phyloP scores from a whole-genome alignment of 2,113 vertebrate genomes.

The Hymenochirus boettgeri region DNA sequence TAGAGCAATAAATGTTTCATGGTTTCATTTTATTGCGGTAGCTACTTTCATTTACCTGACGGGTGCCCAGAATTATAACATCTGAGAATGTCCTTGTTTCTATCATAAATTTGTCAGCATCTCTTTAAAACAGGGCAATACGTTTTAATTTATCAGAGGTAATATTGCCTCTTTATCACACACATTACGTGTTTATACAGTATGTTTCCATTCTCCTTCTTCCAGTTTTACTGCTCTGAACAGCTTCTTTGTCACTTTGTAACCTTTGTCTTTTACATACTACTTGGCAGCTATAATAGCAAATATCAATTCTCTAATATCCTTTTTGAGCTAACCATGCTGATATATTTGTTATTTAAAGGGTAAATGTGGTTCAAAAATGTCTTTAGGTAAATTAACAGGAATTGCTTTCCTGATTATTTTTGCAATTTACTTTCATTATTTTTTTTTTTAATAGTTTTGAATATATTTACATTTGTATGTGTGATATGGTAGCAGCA shows the following conservation, averaged over 20 bases:
- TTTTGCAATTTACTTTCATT: too few species aligned
- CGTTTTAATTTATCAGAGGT: slow-evolving; percentile 37
- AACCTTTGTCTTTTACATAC: slow-evolving; percentile 7
- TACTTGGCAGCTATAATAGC: slow-evolving; percentile 9
- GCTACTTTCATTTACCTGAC: slow-evolving; percentile 23
- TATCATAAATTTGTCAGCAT: slow-evolving; percentile 35
- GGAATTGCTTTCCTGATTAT: too few species aligned
- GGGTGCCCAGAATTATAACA: slow-evolving; percentile 28
- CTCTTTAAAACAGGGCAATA: slow-evolving; percentile 22
- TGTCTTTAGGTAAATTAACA: too few species aligned
- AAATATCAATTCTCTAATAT: slow-evolving; percentile 24
- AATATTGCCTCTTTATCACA: slow-evolving; percentile 21
- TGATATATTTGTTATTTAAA: too few species aligned
- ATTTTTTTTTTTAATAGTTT: too few species aligned
- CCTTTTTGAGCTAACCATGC: slow-evolving; percentile 16
- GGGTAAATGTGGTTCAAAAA: too few species aligned
- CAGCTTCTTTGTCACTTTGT: slow-evolving; percentile 21
- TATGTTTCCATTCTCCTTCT: slow-evolving; percentile 29
- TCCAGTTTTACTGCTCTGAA: slow-evolving; percentile 34
- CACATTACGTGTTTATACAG: slow-evolving; percentile 23
- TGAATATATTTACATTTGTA: too few species aligned
- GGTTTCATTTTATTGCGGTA: slow-evolving; percentile 28
- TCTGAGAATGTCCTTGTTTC: slow-evolving; percentile 12
- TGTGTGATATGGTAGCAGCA: too few species aligned
- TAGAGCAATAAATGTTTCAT: slow-evolving; percentile 29